Conservation (phyloP, 2,888 invertebrate species). For the Ectemnius continuus region DNA sequence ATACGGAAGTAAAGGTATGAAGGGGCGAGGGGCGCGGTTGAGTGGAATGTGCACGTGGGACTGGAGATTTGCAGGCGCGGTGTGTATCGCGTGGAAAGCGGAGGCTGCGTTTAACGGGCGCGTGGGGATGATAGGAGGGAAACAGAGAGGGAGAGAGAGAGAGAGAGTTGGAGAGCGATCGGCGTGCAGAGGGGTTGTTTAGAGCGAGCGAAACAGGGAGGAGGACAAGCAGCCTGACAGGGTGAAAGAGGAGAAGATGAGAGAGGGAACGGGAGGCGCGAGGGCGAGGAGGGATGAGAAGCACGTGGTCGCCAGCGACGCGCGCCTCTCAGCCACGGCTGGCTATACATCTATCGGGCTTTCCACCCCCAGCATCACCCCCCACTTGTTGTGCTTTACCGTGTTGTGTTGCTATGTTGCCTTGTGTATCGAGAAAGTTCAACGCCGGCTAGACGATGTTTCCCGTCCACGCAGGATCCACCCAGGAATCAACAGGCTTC, state of each 20-base stretch:
- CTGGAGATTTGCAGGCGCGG: constrained; percentile 41
- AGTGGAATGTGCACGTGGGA: not conserved
- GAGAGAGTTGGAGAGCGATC: constrained; percentile 52
- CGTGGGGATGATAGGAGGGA: constrained; percentile 59
- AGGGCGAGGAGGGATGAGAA: constrained; percentile 60
- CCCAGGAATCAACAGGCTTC: constrained; percentile 74
- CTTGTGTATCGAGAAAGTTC: constrained; percentile 78
- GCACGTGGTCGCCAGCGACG: constrained; percentile 74
- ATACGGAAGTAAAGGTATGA: not conserved
- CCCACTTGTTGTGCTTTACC: constrained; percentile 78
- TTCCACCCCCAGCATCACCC: constrained; percentile 69
- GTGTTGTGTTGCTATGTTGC: constrained; percentile 77
- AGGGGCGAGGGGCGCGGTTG: not conserved
- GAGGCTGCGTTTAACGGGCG: constrained; percentile 55
- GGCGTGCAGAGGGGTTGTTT: constrained; percentile 68
- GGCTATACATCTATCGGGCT: constrained; percentile 74
- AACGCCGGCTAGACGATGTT: constrained; percentile 78
- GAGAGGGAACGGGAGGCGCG: not conserved
- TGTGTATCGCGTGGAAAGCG: constrained; percentile 45
- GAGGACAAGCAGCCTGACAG: constrained; percentile 51
- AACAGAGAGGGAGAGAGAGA: constrained; percentile 55
- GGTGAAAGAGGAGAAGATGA: constrained; percentile 45
- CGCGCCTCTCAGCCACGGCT: constrained; percentile 70
- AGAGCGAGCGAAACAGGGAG: constrained; percentile 64
- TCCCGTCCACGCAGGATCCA: constrained; percentile 54